Evolutionary conservation across 2,888 invertebrate species (phyloP).

Genomic region (Chromoteleia sp.): DNA sequence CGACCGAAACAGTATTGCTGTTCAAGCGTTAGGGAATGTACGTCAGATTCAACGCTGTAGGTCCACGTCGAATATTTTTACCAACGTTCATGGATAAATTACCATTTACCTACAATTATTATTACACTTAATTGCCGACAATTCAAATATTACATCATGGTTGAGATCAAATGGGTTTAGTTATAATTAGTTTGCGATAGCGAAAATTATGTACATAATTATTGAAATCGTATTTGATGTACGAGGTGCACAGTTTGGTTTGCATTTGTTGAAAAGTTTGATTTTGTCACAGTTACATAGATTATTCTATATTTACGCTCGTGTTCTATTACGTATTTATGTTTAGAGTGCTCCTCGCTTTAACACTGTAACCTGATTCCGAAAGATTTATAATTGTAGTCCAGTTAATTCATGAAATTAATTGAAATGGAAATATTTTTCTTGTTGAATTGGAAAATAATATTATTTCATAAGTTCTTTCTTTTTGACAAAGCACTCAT

Average conservation of each 20-base stretch:
- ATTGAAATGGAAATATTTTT: constrained; percentile 4
- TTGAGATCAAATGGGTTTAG: constrained; percentile 13
- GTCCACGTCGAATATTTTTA: constrained; percentile 51
- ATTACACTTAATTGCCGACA: constrained; percentile 33
- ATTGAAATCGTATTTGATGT: constrained; percentile 6
- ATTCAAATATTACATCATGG: constrained; percentile 30
- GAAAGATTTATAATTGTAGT: constrained; percentile 8
- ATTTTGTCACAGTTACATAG: not conserved
- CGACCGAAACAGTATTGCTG: constrained; percentile 70
- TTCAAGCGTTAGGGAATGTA: constrained; percentile 65
- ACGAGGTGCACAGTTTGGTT: not conserved
- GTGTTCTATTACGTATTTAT: constrained; percentile 2
- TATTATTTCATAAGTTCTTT: too few relatives aligned
- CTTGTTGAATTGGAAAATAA: not conserved
- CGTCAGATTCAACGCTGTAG: constrained; percentile 66
- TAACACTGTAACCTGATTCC: constrained; percentile 2
- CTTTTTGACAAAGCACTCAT: too few relatives aligned
- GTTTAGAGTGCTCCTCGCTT: not conserved
- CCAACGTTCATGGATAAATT: constrained; percentile 42
- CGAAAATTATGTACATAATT: constrained; percentile 18
- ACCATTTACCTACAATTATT: constrained; percentile 48
- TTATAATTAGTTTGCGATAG: constrained; percentile 40
- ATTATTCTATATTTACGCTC: constrained; percentile 2
- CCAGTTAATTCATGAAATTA: not conserved
- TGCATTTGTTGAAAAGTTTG: not conserved